Evolutionary conservation across 2,797 vertebrate genomes (phyloP).

Genomic region (Protonibea diacanthus): DNA sequence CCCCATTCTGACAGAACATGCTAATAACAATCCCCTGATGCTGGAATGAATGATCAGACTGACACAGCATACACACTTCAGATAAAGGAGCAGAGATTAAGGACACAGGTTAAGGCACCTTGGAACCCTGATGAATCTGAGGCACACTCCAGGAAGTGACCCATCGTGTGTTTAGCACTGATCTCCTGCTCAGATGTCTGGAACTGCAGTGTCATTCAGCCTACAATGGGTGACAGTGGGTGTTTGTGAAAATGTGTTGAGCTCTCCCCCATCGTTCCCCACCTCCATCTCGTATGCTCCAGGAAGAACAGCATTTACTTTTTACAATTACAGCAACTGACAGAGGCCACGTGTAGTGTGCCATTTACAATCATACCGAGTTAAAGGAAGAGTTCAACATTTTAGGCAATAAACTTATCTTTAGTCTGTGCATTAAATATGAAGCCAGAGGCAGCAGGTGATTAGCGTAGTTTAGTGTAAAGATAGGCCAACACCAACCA

Average conservation of each 20-base stretch:
- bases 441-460: background rate
- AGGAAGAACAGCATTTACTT: constrained; percentile 60
- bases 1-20: background rate
- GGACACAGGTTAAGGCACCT: constrained; percentile 81
- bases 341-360: constrained; percentile 13
- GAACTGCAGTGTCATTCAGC: background rate
- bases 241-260: background rate
- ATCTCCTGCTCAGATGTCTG: constrained; percentile 1
- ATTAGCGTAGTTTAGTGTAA: constrained; percentile 6
- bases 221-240: background rate
- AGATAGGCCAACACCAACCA: no score
- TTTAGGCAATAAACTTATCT: background rate
- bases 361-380: constrained; percentile 47
- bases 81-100: constrained; percentile 37
- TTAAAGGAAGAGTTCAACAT: constrained; percentile 25
- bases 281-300: constrained; percentile 25
- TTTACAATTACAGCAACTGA: constrained; percentile 60
- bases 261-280: constrained; percentile 44
- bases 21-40: constrained; percentile 10
- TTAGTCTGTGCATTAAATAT: background rate
- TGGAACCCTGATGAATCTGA: constrained; percentile 76
- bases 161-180: background rate
- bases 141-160: constrained; percentile 39
- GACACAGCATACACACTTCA: background rate
- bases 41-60: constrained; percentile 11